Conservation (phyloP, 2,113 vertebrate genomes). For the Ammospiza nelsoni region DNA sequence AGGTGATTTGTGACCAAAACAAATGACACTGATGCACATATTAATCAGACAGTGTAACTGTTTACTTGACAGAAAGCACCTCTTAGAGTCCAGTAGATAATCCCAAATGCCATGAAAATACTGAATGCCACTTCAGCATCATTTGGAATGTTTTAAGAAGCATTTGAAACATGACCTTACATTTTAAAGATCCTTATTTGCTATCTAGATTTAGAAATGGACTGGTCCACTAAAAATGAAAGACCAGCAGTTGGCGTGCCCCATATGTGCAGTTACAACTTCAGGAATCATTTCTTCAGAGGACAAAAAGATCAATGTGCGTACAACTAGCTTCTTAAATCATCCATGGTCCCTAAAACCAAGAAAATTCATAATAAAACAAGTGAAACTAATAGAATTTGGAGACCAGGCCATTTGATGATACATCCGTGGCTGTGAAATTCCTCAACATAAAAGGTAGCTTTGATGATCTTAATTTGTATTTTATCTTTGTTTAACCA, state of each 20-base stretch:
- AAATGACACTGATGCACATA: rapidly evolving
- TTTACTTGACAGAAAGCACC: not conserved
- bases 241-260: not conserved
- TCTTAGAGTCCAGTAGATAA: not conserved
- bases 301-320: not conserved
- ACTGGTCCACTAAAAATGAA: not conserved
- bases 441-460: not conserved
- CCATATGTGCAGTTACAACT: not conserved
- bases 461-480: not conserved
- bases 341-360: not conserved
- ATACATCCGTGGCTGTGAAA: not conserved
- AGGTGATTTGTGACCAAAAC: not conserved
- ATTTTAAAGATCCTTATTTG: not conserved
- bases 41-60: not conserved
- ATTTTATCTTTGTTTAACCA: not conserved
- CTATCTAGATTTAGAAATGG: not conserved
- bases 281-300: not conserved
- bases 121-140: not conserved
- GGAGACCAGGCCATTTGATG: not conserved
- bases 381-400: not conserved
- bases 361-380: not conserved
- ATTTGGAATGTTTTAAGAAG: not conserved
- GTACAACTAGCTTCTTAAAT: not conserved
- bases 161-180: not conserved
- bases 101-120: not conserved